phyloP scores from a whole-genome alignment of 2,797 vertebrate genomes.

The Sebastes hubbsi region DNA sequence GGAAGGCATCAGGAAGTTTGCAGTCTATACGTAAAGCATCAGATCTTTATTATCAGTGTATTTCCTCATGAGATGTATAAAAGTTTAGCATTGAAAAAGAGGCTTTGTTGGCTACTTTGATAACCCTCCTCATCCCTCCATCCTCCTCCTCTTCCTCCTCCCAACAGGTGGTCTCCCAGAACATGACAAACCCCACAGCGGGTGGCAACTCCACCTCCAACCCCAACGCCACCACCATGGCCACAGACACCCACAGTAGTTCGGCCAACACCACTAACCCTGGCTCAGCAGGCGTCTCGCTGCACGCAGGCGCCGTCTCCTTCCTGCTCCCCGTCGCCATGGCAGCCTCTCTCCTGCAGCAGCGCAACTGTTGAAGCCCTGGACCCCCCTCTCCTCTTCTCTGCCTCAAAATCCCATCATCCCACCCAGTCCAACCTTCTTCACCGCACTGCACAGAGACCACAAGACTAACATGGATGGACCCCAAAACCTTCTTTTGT shows the following conservation, averaged over 20 bases:
- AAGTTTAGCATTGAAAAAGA: background rate
- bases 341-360: constrained; percentile 84
- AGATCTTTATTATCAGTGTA: background rate
- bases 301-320: constrained; percentile 80
- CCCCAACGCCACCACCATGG: constrained; percentile 53
- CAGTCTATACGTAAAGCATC: background rate
- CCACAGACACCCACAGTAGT: constrained; percentile 49
- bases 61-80: background rate
- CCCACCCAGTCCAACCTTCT: constrained; percentile 36
- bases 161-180: constrained; percentile 68
- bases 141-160: background rate
- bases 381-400: constrained; percentile 7
- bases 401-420: constrained; percentile 22
- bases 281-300: constrained; percentile 73
- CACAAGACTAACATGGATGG: constrained; percentile 70
- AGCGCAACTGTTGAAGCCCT: constrained; percentile 83
- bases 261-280: constrained; percentile 70
- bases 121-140: background rate
- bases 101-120: background rate
- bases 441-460: constrained; percentile 54
- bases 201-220: constrained; percentile 59
- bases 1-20: background rate
- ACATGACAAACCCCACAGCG: constrained; percentile 21
- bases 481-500: constrained; percentile 40
- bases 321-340: constrained; percentile 77